Evolutionary conservation across 2,888 invertebrate species (phyloP).

Genomic region (Melanchra persicariae): DNA sequence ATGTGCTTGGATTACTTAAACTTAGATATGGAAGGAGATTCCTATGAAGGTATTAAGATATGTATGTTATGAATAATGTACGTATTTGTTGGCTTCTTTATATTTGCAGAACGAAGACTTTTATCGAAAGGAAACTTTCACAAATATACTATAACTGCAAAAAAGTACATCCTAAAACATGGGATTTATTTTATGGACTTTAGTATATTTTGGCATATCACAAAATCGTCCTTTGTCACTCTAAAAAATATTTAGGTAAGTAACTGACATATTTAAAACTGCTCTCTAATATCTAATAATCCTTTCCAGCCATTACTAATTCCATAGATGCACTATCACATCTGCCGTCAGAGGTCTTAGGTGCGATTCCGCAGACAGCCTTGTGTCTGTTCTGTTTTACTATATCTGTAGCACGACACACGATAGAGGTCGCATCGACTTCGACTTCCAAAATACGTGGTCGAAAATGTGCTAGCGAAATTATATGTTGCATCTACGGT

Average conservation of each 20-base stretch:
- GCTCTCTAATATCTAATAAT: not conserved
- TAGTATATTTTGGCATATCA: too few species aligned
- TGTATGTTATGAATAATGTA: too few species aligned
- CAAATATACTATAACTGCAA: too few species aligned
- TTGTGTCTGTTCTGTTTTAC: slow-evolving; percentile 51
- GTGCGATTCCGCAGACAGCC: slow-evolving; percentile 52
- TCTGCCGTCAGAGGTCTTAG: slow-evolving; percentile 48
- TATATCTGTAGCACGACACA: slow-evolving; percentile 21
- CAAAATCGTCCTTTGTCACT: too few species aligned
- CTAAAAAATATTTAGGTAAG: too few species aligned
- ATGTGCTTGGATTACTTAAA: slow-evolving; percentile 26
- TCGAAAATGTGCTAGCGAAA: slow-evolving; percentile 3
- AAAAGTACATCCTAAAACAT: too few species aligned
- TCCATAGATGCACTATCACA: slow-evolving; percentile 39
- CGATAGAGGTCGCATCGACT: slow-evolving; percentile 18
- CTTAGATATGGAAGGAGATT: slow-evolving; percentile 11
- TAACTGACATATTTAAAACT: not conserved
- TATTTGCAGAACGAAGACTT: not conserved
- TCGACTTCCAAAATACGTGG: not conserved
- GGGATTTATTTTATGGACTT: too few species aligned
- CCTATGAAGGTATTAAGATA: too few species aligned
- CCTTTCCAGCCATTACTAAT: slow-evolving; percentile 17
- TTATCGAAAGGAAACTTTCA: not conserved
- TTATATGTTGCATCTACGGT: not conserved
- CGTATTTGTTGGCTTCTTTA: not conserved